These are phyloP conservation scores for Cavia porcellus DNA, from an alignment of 2,113 vertebrate genomes.

Conservation along the genomic window DNA sequence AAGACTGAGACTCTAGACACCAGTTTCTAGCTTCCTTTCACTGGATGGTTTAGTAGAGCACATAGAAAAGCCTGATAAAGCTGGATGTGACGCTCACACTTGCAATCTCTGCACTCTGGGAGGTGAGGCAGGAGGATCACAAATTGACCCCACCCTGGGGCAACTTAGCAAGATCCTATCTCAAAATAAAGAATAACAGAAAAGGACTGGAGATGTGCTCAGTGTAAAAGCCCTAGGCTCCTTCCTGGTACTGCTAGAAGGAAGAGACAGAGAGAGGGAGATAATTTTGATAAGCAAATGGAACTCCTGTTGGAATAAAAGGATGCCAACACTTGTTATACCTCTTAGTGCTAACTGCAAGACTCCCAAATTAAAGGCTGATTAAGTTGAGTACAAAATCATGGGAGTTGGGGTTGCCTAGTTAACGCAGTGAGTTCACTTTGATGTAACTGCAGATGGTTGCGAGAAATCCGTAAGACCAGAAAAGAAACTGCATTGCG, in stretches of 20 bases:
- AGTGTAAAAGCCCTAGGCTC: background rate
- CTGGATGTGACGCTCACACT: background rate
- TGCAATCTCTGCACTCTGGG: background rate
- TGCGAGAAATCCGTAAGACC: background rate
- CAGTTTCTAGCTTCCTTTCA: background rate
- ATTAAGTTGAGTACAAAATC: background rate
- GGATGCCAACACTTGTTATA: background rate
- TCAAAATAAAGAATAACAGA: background rate
- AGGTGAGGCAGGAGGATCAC: background rate
- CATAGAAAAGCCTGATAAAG: background rate
- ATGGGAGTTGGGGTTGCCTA: background rate
- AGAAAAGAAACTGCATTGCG: background rate
- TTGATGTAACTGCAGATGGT: background rate
- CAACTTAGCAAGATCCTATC: background rate
- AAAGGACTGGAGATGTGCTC: background rate
- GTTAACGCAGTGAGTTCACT: background rate
- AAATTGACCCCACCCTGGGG: background rate
- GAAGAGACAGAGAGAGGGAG: background rate
- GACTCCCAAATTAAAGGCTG: background rate
- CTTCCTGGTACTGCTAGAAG: background rate
- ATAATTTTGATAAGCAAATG: background rate
- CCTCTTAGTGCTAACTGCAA: background rate
- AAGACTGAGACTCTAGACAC: background rate
- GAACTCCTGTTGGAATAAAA: background rate
- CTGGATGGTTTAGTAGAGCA: background rate